Percentiles rank a stretch among this genome's conserved stretches.
These are phyloP conservation scores for Zapornia atra DNA, from an alignment of 2,113 vertebrate genomes.

Conservation along the genomic window DNA sequence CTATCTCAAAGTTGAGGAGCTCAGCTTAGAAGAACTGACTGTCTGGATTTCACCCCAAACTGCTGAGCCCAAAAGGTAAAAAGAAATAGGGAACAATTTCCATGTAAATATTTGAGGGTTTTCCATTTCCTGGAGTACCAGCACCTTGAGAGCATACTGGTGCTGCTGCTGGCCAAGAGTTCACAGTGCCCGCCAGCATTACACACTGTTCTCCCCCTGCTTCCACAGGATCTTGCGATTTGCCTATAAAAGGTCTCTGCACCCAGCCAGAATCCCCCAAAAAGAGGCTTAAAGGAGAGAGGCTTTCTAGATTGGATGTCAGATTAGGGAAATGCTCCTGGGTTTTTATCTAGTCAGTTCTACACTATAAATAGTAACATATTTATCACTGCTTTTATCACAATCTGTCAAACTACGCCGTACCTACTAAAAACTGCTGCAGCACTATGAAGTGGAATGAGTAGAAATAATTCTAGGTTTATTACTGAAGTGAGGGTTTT, in stretches of 20 bases:
- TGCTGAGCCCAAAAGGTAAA: background rate
- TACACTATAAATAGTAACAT: conserved; percentile 2
- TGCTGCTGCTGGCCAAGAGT: background rate
- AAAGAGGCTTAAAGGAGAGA: background rate
- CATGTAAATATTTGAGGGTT: background rate
- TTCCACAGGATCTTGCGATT: background rate
- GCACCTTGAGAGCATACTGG: background rate
- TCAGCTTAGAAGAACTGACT: background rate
- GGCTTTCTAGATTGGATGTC: background rate
- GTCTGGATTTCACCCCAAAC: background rate
- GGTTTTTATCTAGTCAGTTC: background rate
- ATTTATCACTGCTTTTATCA: background rate
- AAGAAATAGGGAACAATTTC: background rate
- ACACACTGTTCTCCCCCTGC: background rate
- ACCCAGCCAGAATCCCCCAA: background rate
- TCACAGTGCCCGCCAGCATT: background rate
- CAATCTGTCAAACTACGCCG: background rate
- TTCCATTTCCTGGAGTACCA: background rate
- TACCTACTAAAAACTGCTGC: background rate
- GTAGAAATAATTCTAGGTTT: background rate
- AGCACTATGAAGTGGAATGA: background rate
- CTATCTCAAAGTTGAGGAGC: background rate
- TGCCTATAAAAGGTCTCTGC: background rate
- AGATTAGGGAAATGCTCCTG: background rate
- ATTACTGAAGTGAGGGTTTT: background rate